phyloP scores from a whole-genome alignment of 2,797 vertebrate species.

The Vipera latastei region DNA sequence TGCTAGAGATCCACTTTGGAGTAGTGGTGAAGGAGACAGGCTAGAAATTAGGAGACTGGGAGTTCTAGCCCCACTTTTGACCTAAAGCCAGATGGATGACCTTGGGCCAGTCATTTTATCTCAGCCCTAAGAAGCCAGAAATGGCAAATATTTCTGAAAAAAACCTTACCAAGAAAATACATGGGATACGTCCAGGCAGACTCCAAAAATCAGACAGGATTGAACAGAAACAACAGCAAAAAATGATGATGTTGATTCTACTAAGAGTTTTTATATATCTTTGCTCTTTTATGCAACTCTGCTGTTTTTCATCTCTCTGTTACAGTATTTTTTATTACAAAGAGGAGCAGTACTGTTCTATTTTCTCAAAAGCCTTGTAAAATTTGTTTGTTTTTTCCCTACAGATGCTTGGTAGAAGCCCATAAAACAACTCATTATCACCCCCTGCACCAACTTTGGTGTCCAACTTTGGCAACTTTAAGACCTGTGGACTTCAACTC shows the following conservation, averaged over 20 bases:
- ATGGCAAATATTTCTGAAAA: neutral
- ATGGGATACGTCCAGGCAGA: neutral
- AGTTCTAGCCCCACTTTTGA: neutral
- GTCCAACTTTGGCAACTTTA: neutral
- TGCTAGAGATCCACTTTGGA: neutral
- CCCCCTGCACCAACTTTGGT: neutral
- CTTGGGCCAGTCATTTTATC: neutral
- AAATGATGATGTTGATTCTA: neutral
- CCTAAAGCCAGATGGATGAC: neutral
- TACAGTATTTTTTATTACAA: neutral
- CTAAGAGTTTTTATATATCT: neutral
- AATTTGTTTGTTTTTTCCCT: neutral
- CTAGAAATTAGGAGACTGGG: neutral
- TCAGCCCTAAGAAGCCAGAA: neutral
- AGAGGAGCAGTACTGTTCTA: neutral
- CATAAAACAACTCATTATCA: neutral
- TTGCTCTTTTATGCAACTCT: neutral
- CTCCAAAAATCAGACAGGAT: neutral
- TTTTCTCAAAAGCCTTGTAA: neutral
- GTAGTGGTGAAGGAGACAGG: neutral
- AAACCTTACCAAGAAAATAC: neutral
- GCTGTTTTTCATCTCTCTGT: neutral
- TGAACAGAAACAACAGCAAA: neutral
- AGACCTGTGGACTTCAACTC: neutral
- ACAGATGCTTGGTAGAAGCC: neutral